Conservation (phyloP, 2,113 vertebrate genomes). For the Rhabdornis inornatus region DNA sequence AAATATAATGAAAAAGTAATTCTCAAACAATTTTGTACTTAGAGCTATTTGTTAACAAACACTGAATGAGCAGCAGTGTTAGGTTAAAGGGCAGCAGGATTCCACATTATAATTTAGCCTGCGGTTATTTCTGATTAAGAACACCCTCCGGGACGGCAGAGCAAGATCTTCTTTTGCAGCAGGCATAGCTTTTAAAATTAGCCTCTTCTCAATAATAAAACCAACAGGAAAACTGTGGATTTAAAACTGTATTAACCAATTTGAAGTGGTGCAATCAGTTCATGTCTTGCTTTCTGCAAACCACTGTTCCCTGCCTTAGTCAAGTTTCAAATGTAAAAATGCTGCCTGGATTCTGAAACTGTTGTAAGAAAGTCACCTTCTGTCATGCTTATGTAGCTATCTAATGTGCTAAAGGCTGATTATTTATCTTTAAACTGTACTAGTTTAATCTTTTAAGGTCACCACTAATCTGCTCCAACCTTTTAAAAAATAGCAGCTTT, state of each 20-base stretch:
- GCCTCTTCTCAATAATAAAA: slow-evolving; percentile 69
- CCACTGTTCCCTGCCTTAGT: slow-evolving; percentile 11
- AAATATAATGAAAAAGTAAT: slow-evolving; percentile 68
- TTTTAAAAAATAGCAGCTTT: slow-evolving; percentile 69
- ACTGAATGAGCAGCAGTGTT: slow-evolving; percentile 59
- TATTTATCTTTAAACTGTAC: slow-evolving; percentile 70
- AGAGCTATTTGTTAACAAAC: slow-evolving; percentile 79
- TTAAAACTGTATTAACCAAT: slow-evolving; percentile 63
- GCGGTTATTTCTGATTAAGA: slow-evolving; percentile 82
- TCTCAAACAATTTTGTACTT: slow-evolving; percentile 74
- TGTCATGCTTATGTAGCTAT: slow-evolving; percentile 67
- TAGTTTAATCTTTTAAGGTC: slow-evolving; percentile 68
- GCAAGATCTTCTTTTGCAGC: slow-evolving; percentile 73
- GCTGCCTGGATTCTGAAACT: slow-evolving; percentile 40
- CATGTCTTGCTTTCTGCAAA: slow-evolving; percentile 41
- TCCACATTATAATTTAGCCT: slow-evolving; percentile 74
- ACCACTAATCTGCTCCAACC: slow-evolving; percentile 65
- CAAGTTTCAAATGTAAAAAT: slow-evolving; percentile 65
- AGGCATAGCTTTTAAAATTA: slow-evolving; percentile 67
- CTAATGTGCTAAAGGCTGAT: slow-evolving; percentile 66
- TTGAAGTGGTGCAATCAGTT: slow-evolving; percentile 66
- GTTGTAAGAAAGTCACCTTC: slow-evolving; percentile 70
- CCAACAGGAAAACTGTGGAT: slow-evolving; percentile 64
- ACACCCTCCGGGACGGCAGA: slow-evolving; percentile 76
- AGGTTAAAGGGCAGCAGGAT: slow-evolving; percentile 74